phyloP scores from a whole-genome alignment of 2,797 vertebrate genomes.

The Oreortyx pictus region DNA sequence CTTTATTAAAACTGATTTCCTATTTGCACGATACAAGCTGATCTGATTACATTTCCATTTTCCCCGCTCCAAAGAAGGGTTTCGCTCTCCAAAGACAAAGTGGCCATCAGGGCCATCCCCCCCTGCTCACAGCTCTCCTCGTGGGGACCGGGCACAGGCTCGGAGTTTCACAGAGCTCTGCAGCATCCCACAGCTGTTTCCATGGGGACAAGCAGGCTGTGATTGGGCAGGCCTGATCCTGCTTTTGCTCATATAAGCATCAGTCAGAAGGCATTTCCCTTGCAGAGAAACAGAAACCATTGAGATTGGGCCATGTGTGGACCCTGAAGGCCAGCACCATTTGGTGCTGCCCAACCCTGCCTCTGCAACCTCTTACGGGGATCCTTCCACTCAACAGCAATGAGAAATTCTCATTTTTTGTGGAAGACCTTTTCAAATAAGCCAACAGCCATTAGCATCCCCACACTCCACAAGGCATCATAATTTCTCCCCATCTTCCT shows the following conservation, averaged over 20 bases:
- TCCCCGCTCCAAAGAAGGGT: conserved; percentile 67
- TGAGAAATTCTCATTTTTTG: accelerated
- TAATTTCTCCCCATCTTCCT: neutral
- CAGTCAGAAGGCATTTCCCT: neutral
- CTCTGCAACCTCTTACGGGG: neutral
- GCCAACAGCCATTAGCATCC: neutral
- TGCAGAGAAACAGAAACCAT: accelerated
- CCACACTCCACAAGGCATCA: neutral
- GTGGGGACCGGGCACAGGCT: neutral
- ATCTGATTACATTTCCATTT: conserved; percentile 86
- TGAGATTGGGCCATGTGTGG: accelerated
- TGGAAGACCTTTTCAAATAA: neutral
- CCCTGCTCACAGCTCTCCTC: conserved; percentile 41
- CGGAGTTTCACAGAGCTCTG: neutral
- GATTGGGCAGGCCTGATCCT: neutral
- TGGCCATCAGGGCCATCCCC: neutral
- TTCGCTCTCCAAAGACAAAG: neutral
- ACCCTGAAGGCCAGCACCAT: neutral
- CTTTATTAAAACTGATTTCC: conserved; percentile 86
- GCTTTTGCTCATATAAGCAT: neutral
- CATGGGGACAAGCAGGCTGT: conserved; percentile 61
- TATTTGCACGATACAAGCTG: conserved; percentile 83
- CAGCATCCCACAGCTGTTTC: conserved; percentile 61
- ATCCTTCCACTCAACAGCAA: accelerated
- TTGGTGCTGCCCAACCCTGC: neutral